These are phyloP conservation scores for Drosophila aldrichi DNA, from an alignment of 2,888 invertebrate genomes.

Conservation along the genomic window DNA sequence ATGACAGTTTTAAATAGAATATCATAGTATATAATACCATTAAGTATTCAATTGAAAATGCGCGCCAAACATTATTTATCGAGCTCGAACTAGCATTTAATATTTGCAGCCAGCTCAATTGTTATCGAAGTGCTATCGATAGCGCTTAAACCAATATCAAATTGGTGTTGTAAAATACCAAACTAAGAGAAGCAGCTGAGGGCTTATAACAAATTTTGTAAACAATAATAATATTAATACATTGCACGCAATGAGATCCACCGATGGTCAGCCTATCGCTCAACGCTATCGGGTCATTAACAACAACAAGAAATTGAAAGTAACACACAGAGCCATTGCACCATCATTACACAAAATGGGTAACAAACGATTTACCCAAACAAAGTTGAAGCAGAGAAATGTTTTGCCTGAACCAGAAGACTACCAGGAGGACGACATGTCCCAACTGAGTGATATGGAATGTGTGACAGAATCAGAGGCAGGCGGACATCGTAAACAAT, in stretches of 20 bases:
- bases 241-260: slow-evolving; percentile 20
- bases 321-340: background rate
- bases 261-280: background rate
- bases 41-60: background rate
- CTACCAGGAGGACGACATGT: slow-evolving; percentile 2
- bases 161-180: slow-evolving; percentile 16
- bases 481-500: background rate
- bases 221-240: slow-evolving; percentile 11
- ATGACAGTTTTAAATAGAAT: background rate
- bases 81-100: slow-evolving; percentile 1
- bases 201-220: slow-evolving; percentile 1
- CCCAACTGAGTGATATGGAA: slow-evolving; percentile 15
- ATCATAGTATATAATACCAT: too few relatives aligned
- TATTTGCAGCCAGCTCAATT: background rate
- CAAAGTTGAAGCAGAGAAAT: slow-evolving; percentile 2
- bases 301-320: slow-evolving; percentile 6
- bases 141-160: background rate
- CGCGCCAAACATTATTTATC: slow-evolving; percentile 2
- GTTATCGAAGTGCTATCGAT: slow-evolving; percentile 25
- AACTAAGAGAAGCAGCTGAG: slow-evolving; percentile 11
- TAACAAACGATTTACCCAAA: slow-evolving; percentile 3
- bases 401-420: background rate
- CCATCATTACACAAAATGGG: background rate
- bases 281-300: slow-evolving; percentile 7
- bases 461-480: slow-evolving; percentile 21